Evolutionary conservation across 2,797 vertebrate genomes (phyloP), one percentile per base, ranked within the genome.

Genomic region (Hoplostethus atlanticus): DNA sequence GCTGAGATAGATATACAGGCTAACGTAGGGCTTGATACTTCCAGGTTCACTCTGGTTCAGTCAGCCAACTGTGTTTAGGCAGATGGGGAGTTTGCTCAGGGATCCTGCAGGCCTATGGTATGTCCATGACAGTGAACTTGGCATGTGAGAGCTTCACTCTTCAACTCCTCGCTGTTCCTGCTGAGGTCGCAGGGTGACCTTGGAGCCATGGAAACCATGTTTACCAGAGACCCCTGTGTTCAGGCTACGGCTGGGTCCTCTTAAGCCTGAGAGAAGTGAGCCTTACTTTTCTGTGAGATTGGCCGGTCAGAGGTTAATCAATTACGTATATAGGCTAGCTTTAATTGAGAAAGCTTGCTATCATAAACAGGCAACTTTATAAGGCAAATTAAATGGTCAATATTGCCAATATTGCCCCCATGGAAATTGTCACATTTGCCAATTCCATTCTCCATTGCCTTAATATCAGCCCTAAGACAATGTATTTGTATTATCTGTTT

Each of bases 191-290:
- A 3, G 54, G 60, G 31, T 84, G 88, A 89, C 87, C 89, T 81
- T 84, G 70, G 75, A 87, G 80, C 83, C 31, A 76, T 73, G 81
- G 87, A 83, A 87, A 55, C 78, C 84, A 10, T 93, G 91, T 93
- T 93, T 86, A 90, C 80, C 73, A 91, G 73, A 81, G 77, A 87
- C 86, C 90, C 87, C 87, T 12, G 67, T 87, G 89, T 84, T 86
- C 73, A 73, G 65, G 64, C 81, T 62, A 6, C 34, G 71, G 76
- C 73, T 80, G 36, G 42, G 56, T 64, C 75, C 69, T 78, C 71
- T 62, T 72, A n/a, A 58, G 47, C 12, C 44, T 54, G n/a, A 15
- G 50, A 76, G 65, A 62, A 64, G 57, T 9, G 42, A 44, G 42
- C 6, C 12, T 44, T 44, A 10, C 42, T 13, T 44, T 44, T 10